Evolutionary conservation across 2,888 invertebrate species (phyloP), one percentile per base, ranked within the genome.

Genomic region (Orthonevra nobilis): DNA sequence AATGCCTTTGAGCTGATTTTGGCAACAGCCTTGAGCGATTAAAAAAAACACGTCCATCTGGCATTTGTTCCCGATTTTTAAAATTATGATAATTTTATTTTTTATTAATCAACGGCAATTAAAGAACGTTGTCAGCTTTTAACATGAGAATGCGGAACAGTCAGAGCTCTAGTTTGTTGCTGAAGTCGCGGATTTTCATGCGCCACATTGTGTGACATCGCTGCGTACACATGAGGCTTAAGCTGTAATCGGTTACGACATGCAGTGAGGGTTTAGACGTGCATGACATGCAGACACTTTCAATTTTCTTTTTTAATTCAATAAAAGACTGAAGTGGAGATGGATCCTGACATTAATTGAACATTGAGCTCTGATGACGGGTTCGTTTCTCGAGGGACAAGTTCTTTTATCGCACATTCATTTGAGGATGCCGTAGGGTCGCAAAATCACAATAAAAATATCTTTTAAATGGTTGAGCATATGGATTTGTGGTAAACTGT

Each of bases 311-410:
- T 30, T 38, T 60, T 72, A 72, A 72, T 54, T 60, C 54, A 42
- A 72, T 72, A 42, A 70, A 30, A 26, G 56, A 17, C 20, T 38
- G 46, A 60, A 30, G 46, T 9, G 30, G 19, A 6, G 28, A 17
- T n/a, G 26, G 17, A 34, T n/a, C 40, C 32, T 74, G 74, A 61
- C 68, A 63, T 52, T 69, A 69, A 75, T 75, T 75, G 74, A 69
- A 54, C 34, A n/a, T n/a, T n/a, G n/a, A n/a, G n/a, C n/a, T n/a
- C n/a, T n/a, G n/a, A n/a, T n/a, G n/a, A n/a, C n/a, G n/a, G n/a
- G n/a, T n/a, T n/a, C n/a, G n/a, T n/a, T n/a, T n/a, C n/a, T n/a
- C n/a, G n/a, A n/a, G n/a, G n/a, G n/a, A n/a, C n/a, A n/a, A n/a
- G n/a, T n/a, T n/a, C n/a, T n/a, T n/a, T n/a, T n/a, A n/a, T n/a